Evolutionary conservation across 1,140 invertebrate species (phyloP), one percentile per base, ranked within the genome.

Genomic region (Hycleus phaleratus): DNA sequence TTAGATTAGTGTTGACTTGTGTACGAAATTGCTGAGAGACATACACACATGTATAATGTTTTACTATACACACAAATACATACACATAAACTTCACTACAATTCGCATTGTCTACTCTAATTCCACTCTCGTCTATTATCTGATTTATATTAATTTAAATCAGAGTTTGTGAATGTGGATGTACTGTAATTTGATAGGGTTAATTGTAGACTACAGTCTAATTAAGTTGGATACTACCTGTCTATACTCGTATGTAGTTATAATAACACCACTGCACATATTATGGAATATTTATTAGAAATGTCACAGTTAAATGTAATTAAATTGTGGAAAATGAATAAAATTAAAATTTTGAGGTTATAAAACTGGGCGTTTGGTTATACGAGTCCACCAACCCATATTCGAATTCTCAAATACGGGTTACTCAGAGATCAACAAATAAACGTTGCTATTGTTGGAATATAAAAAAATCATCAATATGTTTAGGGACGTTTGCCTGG

Each of bases 121-220:
- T 52, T 52, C 39, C 12, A 52, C 38, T 52, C 18, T 43, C 49
- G 49, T 52, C 39, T 52, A 43, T 52, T 26, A 43, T 44, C 49
- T 52, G 49, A 52, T 52, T 52, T 52, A 52, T 52, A 52, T 32
- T 32, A 43, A 52, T 43, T 52, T 52, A 53, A 53, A 44, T 53
- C 43, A 53, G 51, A 46, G 42, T 38, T 45, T 45, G 38, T 45
- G 42, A 53, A 25, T 46, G 40, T 52, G 39, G 25, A 52, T 44
- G 38, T 46, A 26, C 26, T 53, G 42, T 46, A 46, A 53, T 53
- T 45, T 25, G 49, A 52, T 52, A 52, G 44, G 49, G 49, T 52
- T 52, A 52, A 53, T 46, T 46, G 51, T 32, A 38, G 42, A 26
- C 46, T 43, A 46, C 46, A 46, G n/a, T 44, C 26, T 53, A 53